phyloP scores from a whole-genome alignment of 2,797 vertebrate species.

The Capromys pilorides region DNA sequence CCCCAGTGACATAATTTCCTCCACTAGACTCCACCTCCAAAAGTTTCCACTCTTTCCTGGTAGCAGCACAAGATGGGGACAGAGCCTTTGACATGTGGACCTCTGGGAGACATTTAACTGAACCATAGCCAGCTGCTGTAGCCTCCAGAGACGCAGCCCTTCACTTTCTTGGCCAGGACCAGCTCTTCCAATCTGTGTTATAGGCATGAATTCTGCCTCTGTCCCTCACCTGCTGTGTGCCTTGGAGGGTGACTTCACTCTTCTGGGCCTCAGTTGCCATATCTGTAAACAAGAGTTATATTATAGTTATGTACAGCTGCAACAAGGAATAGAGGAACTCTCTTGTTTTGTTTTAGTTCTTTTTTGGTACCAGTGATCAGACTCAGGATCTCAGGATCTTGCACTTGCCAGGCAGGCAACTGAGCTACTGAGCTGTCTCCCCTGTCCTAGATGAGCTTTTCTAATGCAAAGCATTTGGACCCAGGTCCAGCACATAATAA shows the following conservation, averaged over 20 bases:
- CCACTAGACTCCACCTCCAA: neutral
- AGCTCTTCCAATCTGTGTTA: neutral
- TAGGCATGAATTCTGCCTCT: neutral
- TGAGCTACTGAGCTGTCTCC: too few species aligned
- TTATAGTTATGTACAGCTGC: neutral
- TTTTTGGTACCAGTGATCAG: too few species aligned
- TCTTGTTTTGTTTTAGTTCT: neutral
- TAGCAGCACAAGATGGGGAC: neutral
- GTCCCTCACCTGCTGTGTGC: neutral
- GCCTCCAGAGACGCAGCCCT: neutral
- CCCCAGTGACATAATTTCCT: neutral
- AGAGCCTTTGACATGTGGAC: neutral
- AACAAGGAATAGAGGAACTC: neutral
- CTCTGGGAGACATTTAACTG: neutral
- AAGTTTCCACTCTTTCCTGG: neutral
- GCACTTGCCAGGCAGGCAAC: too few species aligned
- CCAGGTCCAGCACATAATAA: neutral
- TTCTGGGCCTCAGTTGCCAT: neutral
- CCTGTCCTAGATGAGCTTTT: neutral
- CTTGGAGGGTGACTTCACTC: neutral
- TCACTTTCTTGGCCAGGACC: neutral
- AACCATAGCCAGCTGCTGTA: neutral
- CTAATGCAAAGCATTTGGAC: neutral
- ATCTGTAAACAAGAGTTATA: neutral
- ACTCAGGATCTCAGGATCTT: too few species aligned